phyloP scores from a whole-genome alignment of 1,140 invertebrate genomes.

The Caligus rogercresseyi region DNA sequence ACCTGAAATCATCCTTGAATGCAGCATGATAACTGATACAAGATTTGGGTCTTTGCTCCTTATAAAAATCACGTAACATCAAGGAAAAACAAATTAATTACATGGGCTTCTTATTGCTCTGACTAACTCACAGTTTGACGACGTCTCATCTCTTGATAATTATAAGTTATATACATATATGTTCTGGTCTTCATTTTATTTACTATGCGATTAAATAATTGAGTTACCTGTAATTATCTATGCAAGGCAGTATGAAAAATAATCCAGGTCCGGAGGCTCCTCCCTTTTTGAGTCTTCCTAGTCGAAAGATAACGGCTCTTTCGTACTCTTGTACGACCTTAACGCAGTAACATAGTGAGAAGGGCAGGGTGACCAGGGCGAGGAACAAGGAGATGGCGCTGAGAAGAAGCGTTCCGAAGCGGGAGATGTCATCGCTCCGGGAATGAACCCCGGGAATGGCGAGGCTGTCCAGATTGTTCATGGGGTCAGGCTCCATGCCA shows the following conservation, averaged over 20 bases:
- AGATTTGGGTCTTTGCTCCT: no score
- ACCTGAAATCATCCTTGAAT: no score
- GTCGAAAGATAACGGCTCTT: conserved; percentile 33
- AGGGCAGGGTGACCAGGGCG: conserved; percentile 16
- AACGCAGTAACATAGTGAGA: conserved; percentile 23
- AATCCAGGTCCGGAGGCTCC: conserved; percentile 38
- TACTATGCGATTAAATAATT: no score
- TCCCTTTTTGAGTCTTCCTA: conserved; percentile 33
- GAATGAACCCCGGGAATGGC: background rate
- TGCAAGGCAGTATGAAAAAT: conserved; percentile 38
- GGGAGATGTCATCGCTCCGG: conserved; percentile 14
- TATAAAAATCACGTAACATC: no score
- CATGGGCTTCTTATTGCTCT: no score
- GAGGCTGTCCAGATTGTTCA: conserved; percentile 1
- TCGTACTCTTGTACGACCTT: conserved; percentile 36
- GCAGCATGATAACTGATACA: no score
- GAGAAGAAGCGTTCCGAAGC: conserved; percentile 18
- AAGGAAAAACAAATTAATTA: no score
- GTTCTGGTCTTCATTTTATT: no score
- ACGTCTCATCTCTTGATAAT: no score
- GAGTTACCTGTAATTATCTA: conserved; percentile 34
- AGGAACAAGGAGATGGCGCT: conserved; percentile 15
- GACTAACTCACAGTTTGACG: no score
- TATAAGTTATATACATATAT: no score
- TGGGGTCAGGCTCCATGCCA: background rate